Evolutionary conservation across 2,888 invertebrate genomes (phyloP).

Genomic region (Therioaphis trifolii): DNA sequence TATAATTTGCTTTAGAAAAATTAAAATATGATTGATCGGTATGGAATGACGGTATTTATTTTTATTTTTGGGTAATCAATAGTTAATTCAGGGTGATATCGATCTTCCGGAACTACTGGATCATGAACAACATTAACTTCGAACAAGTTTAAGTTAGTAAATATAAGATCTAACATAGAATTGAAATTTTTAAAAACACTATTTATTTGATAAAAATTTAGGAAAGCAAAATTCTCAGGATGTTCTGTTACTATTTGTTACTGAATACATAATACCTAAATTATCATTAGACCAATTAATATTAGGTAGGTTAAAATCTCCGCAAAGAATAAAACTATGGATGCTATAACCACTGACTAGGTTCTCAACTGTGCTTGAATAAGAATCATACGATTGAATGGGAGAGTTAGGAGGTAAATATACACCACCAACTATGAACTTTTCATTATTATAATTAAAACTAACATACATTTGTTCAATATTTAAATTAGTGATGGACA

Average conservation of each 20-base stretch:
- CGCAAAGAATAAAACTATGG: neutral
- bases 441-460: neutral
- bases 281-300: slow-evolving; percentile 4
- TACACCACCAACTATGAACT: neutral
- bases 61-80: neutral
- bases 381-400: neutral
- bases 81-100: neutral
- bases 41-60: neutral
- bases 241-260: neutral
- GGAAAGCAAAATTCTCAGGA: neutral
- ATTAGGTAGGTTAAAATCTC: neutral
- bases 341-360: neutral
- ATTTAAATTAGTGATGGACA: neutral
- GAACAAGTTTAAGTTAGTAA: neutral
- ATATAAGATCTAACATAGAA: slow-evolving; percentile 6
- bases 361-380: neutral
- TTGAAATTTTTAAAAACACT: neutral
- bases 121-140: neutral
- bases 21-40: neutral
- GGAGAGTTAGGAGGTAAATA: slow-evolving; percentile 4
- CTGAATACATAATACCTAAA: neutral
- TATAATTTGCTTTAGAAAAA: neutral
- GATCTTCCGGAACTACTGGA: neutral
- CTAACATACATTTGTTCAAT: neutral
- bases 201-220: neutral